Conservation (phyloP, 2,797 vertebrate genomes). For the Apogon talboti region DNA sequence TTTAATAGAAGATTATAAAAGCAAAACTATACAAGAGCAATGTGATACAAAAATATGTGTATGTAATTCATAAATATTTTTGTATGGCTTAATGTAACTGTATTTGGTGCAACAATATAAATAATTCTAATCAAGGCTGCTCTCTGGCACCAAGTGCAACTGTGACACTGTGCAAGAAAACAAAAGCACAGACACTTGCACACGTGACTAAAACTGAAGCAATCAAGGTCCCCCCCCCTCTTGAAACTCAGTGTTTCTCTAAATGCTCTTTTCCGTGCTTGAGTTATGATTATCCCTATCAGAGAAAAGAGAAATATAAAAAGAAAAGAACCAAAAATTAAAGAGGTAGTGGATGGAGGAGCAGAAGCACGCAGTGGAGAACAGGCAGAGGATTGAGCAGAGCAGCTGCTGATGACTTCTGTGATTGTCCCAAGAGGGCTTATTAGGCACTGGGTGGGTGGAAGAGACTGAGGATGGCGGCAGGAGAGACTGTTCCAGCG, state of each 20-base stretch:
- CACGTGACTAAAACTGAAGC: slow-evolving; percentile 23
- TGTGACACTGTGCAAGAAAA: slow-evolving; percentile 33
- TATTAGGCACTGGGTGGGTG: slow-evolving; percentile 81
- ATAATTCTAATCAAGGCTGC: slow-evolving; percentile 42
- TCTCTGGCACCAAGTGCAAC: slow-evolving; percentile 51
- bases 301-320: slow-evolving; percentile 30
- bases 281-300: slow-evolving; percentile 47
- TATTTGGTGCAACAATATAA: slow-evolving; percentile 79
- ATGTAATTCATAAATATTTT: slow-evolving; percentile 77
- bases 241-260: slow-evolving; percentile 35
- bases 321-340: slow-evolving; percentile 54
- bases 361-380: slow-evolving; percentile 64
- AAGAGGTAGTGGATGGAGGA: slow-evolving; percentile 75
- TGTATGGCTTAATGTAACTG: slow-evolving; percentile 81
- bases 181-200: slow-evolving; percentile 29
- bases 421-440: slow-evolving; percentile 68
- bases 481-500: slow-evolving; percentile 58
- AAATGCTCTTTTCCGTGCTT: slow-evolving; percentile 48
- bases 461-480: slow-evolving; percentile 68
- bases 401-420: slow-evolving; percentile 75
- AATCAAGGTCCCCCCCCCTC: slow-evolving; percentile 25
- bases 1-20: slow-evolving; percentile 53
- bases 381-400: slow-evolving; percentile 61
- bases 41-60: slow-evolving; percentile 83
- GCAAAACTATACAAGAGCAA: slow-evolving; percentile 59